phyloP scores from a whole-genome alignment of 2,797 vertebrate genomes.

The Cuniculus paca region DNA sequence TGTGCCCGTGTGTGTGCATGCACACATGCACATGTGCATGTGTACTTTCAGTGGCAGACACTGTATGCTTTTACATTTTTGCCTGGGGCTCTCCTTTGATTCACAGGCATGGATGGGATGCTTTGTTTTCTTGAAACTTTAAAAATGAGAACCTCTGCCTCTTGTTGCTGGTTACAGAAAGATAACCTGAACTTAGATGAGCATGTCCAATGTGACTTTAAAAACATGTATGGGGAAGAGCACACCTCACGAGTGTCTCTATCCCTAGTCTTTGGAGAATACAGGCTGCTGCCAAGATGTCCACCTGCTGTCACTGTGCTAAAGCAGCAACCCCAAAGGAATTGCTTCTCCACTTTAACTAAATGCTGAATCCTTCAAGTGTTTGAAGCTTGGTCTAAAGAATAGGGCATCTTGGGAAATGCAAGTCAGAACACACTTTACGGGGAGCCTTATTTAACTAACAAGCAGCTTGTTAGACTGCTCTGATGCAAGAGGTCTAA shows the following conservation, averaged over 20 bases:
- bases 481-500: constrained; percentile 81
- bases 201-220: constrained; percentile 52
- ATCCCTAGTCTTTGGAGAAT: constrained; percentile 59
- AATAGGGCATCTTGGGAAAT: constrained; percentile 71
- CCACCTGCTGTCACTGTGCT: constrained; percentile 73
- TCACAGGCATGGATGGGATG: background rate
- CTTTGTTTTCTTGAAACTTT: constrained; percentile 50
- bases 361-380: constrained; percentile 64
- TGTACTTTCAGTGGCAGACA: background rate
- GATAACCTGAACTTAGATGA: constrained; percentile 64
- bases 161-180: constrained; percentile 16
- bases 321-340: constrained; percentile 84
- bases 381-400: constrained; percentile 78
- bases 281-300: constrained; percentile 63
- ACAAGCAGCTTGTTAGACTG: constrained; percentile 78
- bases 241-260: constrained; percentile 51
- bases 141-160: constrained; percentile 42
- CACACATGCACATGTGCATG: background rate
- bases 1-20: background rate
- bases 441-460: constrained; percentile 71
- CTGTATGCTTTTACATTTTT: background rate
- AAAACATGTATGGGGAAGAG: constrained; percentile 37
- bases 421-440: constrained; percentile 65
- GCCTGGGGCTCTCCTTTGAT: constrained; percentile 25
- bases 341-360: constrained; percentile 72